A percentile compares a stretch with the other conserved stretches of the same genome.
Conservation (phyloP, 2,888 invertebrate species). For the Drosophila testacea region DNA sequence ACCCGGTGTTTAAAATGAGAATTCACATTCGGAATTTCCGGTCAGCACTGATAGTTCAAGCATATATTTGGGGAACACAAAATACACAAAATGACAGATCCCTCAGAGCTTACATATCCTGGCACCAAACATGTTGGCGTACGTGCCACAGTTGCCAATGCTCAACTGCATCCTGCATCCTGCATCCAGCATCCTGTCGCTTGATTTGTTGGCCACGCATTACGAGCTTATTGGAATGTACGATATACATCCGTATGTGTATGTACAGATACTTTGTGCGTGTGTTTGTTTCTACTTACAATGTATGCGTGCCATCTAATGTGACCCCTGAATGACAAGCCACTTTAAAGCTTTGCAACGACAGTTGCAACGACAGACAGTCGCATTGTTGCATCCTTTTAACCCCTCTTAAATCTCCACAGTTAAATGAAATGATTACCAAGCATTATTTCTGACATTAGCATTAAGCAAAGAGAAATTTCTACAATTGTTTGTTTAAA, state of each 20-base stretch:
- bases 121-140: background rate
- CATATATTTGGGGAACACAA: background rate
- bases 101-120: conserved; percentile 2
- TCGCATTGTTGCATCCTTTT: background rate
- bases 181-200: conserved; percentile 30
- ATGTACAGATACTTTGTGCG: conserved; percentile 9
- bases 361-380: conserved; percentile 2
- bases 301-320: conserved; percentile 32
- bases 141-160: conserved; percentile 22
- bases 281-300: conserved; percentile 1
- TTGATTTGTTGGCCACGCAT: conserved; percentile 47
- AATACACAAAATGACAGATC: conserved; percentile 18
- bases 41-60: conserved; percentile 8
- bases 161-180: background rate
- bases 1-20: conserved; percentile 21
- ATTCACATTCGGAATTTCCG: background rate
- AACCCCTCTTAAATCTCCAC: conserved; percentile 2
- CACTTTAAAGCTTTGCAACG: conserved; percentile 34
- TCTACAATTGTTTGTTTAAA: background rate
- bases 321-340: conserved; percentile 61
- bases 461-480: background rate
- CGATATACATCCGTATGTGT: conserved; percentile 2
- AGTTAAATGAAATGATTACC: conserved; percentile 5
- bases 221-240: conserved; percentile 33
- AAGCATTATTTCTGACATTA: conserved; percentile 2